Percentiles rank a stretch among this genome's conserved stretches.
Evolutionary conservation across 2,113 vertebrate species (phyloP).

Genomic region (Embiotoca jacksoni): DNA sequence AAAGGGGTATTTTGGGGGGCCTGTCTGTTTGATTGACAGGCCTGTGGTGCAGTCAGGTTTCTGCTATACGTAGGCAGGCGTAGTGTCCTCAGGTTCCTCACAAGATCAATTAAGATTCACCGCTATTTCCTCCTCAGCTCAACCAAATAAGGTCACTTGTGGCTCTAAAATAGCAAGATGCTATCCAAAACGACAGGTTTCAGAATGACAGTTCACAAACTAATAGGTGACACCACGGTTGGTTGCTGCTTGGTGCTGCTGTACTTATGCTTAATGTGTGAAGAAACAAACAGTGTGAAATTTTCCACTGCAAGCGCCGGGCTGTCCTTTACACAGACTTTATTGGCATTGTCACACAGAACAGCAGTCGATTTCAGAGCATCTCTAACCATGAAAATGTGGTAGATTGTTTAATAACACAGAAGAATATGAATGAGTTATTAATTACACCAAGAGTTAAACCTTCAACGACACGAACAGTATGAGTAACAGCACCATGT

Average conservation of each 20-base stretch:
- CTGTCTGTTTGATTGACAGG: too few relatives aligned
- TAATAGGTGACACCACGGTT: too few relatives aligned
- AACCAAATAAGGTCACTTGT: too few relatives aligned
- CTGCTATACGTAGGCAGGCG: too few relatives aligned
- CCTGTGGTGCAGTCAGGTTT: too few relatives aligned
- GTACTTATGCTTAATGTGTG: constrained; percentile 13
- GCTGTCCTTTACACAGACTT: neutral
- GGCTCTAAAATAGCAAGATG: too few relatives aligned
- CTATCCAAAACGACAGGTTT: too few relatives aligned
- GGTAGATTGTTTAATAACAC: neutral
- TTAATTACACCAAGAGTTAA: neutral
- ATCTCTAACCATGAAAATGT: neutral
- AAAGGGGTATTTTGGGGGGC: too few relatives aligned
- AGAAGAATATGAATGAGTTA: neutral
- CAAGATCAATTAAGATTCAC: too few relatives aligned
- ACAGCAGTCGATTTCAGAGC: neutral
- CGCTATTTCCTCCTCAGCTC: too few relatives aligned
- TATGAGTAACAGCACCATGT: neutral
- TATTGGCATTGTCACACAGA: neutral
- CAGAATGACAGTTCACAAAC: too few relatives aligned
- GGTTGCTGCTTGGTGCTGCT: neutral
- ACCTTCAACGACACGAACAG: constrained; percentile 2
- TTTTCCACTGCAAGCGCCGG: neutral
- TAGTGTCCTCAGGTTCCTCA: too few relatives aligned
- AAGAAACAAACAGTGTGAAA: constrained; percentile 29